Evolutionary conservation across 2,797 vertebrate species (phyloP).

Genomic region (Oophaga sylvatica): DNA sequence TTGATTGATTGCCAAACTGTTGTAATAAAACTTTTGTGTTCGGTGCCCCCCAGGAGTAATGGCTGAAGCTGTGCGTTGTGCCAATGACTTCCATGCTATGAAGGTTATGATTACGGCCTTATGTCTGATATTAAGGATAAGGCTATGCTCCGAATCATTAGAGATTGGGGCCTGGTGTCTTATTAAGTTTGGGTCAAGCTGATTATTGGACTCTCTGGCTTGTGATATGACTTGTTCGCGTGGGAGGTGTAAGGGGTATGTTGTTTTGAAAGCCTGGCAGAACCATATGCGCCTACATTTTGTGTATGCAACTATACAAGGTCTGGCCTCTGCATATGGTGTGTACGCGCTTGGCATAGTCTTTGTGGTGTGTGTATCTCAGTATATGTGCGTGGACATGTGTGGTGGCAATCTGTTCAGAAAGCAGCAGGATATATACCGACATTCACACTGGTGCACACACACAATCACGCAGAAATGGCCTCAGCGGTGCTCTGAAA

Average conservation of each 20-base stretch:
- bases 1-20: background rate
- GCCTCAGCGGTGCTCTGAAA: background rate
- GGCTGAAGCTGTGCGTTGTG: background rate
- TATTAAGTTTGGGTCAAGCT: slow-evolving; percentile 9
- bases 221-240: slow-evolving; percentile 27
- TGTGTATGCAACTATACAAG: slow-evolving; percentile 43
- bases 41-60: background rate
- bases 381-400: slow-evolving; percentile 57
- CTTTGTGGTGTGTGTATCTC: slow-evolving; percentile 49
- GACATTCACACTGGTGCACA: slow-evolving; percentile 4
- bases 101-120: background rate
- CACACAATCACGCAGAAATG: slow-evolving; percentile 27
- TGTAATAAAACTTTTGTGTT: background rate
- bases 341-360: slow-evolving; percentile 50
- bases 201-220: slow-evolving; percentile 6
- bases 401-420: slow-evolving; percentile 56
- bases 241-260: slow-evolving; percentile 50
- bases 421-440: slow-evolving; percentile 15
- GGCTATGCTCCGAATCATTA: no score
- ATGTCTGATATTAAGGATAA: background rate
- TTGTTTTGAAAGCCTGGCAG: slow-evolving; percentile 33
- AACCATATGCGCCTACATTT: slow-evolving; percentile 57
- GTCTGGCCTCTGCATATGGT: slow-evolving; percentile 59
- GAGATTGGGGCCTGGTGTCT: background rate
- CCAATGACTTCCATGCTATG: background rate